Base-by-base conservation (phyloP, 1,140 invertebrate genomes). In the Odontomachus brunneus region DNA sequence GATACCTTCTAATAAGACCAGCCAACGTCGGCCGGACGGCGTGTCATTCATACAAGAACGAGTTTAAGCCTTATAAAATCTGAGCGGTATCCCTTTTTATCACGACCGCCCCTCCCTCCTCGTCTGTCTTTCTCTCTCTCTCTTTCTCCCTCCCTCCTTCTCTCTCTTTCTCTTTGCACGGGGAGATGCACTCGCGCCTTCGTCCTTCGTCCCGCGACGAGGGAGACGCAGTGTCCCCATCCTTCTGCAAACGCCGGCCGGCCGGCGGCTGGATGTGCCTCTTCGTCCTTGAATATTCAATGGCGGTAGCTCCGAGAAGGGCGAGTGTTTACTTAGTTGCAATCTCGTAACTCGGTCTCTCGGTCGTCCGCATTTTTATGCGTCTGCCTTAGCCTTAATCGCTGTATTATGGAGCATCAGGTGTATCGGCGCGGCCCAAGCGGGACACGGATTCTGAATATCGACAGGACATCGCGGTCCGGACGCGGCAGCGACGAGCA, bases 281-380 rank as follows among this genome's bases (percentile, higher is more conserved):
- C 63, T 26, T 69, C 71, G 86, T 82, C 86, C 87, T 88, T 88
- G 87, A 88, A 88, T 88, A 85, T 82, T 67, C 76, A 88, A 85
- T 75, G 86, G 57, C 87, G 84, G 80, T 63, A 85, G 72, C 83
- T 80, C 78, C 75, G 72, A 57, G 72, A 88, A 88, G 85, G 75
- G 86, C 86, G 62, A 76, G 57, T 87, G 85, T 88, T 87, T 82
- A 88, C 83, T 88, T 88, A 85, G 83, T 88, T 83, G 74, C 72
- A 84, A 88, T 88, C 76, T 78, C 87, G 76, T 67, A 76, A 88
- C 71, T 88, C 82, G 87, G 82, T 88, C 86, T 88, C 86, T 88
- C 87, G 87, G 86, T 82, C 86, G 87, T 63, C 83, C 71, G 87
- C 87, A 88, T 88, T 88, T 88, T 84, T 72, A 88, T 87, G 86